Evolutionary conservation across 2,797 vertebrate genomes (phyloP), one percentile per base, ranked within the genome.

Genomic region (Cirrhinus molitorella): DNA sequence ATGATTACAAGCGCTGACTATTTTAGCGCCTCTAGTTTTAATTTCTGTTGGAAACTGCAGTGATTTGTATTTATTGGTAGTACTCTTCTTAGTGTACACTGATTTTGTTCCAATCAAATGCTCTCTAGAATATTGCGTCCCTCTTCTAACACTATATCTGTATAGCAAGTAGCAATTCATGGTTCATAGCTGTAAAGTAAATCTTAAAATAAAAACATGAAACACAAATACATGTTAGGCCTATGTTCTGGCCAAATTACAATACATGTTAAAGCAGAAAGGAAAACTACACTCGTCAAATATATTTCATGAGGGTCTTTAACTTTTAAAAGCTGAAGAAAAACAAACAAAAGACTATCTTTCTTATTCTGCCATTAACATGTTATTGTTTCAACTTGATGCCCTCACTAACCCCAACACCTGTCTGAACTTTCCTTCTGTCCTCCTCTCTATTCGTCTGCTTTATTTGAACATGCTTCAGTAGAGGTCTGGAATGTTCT

Each of bases 381-480:
- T 66, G 63, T 51, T 79, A 53, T 67, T 53, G 47, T 53, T 49
- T 73, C 21, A 51, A 61, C 40, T 13, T 34, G 55, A 81, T 12
- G 21, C 31, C 31, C 63, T 79, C 47, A 65, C 57, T 65, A 63
- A 53, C 31, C 59, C n/a, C 34, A 53, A 80, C 55, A 78, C 31
- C 79, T 74, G 47, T 75, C 13, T 63, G 63, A 75, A 66, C 47
- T 70, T 31, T 73, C 61, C n/a, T 55, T 47, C 40, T 75, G 75
- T 81, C 25, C 43, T 76, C 7, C 70, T 53, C 47, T 53, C 47
- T 55, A 5, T 34, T 55, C 23, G 17, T 66, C 37, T 55, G 51
- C 21, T 57, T 79, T 74, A 73, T 83, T 80, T 86, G 47, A 66
- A 31, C 47, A 80, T 72, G 81, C 76, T 73, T 68, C 34, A 28